Evolutionary conservation across 1,140 invertebrate species (phyloP).

Genomic region (Leptopilina clavipes): DNA sequence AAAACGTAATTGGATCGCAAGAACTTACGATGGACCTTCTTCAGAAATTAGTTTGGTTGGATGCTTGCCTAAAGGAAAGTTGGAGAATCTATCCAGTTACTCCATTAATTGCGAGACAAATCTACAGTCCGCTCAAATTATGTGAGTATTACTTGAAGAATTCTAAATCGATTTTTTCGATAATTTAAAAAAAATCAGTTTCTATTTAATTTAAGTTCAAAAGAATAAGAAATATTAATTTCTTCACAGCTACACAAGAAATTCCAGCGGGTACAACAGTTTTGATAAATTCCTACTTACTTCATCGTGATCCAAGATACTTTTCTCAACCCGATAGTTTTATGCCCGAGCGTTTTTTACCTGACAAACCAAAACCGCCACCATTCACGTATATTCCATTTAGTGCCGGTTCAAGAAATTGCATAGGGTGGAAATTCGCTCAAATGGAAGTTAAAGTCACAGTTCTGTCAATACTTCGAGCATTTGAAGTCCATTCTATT

Average conservation of each 20-base stretch:
- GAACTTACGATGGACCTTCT: constrained; percentile 72
- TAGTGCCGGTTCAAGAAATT: constrained; percentile 77
- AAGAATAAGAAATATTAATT: constrained; percentile 50
- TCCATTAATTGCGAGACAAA: constrained; percentile 75
- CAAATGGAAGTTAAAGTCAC: constrained; percentile 78
- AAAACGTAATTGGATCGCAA: constrained; percentile 66
- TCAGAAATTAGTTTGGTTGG: constrained; percentile 73
- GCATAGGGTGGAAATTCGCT: constrained; percentile 76
- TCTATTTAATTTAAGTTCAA: constrained; percentile 14
- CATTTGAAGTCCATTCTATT: constrained; percentile 72
- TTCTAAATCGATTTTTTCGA: no score
- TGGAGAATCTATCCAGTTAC: constrained; percentile 75
- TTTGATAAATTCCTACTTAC: constrained; percentile 62
- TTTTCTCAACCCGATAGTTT: constrained; percentile 79
- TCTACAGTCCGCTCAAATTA: constrained; percentile 67
- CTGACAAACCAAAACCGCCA: constrained; percentile 68
- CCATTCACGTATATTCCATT: constrained; percentile 78
- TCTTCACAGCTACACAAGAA: constrained; percentile 58
- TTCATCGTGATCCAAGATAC: constrained; percentile 76
- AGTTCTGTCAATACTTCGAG: constrained; percentile 74
- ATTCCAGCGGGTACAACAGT: constrained; percentile 65
- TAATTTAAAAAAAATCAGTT: no score
- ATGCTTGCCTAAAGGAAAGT: constrained; percentile 74
- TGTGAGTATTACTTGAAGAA: constrained; percentile 51
- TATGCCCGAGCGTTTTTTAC: constrained; percentile 78